A percentile compares a stretch with the other conserved stretches of the same genome.
Conservation (phyloP, 1,140 invertebrate species). For the Rhyzopertha dominica region DNA sequence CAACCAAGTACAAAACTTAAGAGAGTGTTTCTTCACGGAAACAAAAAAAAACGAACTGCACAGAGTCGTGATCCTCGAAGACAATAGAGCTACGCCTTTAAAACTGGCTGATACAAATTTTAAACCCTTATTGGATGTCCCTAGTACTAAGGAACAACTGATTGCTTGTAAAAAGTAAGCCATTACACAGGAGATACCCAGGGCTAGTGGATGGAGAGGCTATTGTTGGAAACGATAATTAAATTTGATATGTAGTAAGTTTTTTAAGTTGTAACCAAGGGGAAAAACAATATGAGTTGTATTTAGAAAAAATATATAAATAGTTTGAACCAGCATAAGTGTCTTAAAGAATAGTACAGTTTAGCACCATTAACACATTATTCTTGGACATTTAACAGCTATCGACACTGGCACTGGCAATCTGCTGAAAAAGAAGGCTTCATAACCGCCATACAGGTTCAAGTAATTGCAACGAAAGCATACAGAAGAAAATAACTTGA, state of each 20-base stretch:
- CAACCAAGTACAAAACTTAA: not conserved
- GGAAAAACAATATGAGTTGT: too few relatives aligned
- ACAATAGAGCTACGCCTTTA: not conserved
- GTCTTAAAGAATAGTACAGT: too few relatives aligned
- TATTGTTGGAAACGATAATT: not conserved
- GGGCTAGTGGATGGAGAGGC: too few relatives aligned
- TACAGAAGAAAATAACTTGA: slow-evolving; percentile 1
- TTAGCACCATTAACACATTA: not conserved
- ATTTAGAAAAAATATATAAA: not conserved
- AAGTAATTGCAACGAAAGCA: not conserved
- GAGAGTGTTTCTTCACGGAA: not conserved
- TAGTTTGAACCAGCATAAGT: too few relatives aligned
- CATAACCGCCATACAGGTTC: not conserved
- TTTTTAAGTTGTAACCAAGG: too few relatives aligned
- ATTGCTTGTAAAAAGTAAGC: too few relatives aligned
- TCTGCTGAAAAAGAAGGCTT: slow-evolving; percentile 5
- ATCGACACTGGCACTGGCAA: not conserved
- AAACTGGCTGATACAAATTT: not conserved
- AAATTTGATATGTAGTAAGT: not conserved
- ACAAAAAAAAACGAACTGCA: not conserved
- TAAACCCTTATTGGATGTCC: too few relatives aligned
- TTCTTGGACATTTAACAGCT: not conserved
- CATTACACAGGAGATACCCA: too few relatives aligned
- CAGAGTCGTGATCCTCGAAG: not conserved
- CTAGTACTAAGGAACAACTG: too few relatives aligned